Evolutionary conservation across 1,140 invertebrate genomes (phyloP).

Genomic region (Macrobrachium rosenbergii): DNA sequence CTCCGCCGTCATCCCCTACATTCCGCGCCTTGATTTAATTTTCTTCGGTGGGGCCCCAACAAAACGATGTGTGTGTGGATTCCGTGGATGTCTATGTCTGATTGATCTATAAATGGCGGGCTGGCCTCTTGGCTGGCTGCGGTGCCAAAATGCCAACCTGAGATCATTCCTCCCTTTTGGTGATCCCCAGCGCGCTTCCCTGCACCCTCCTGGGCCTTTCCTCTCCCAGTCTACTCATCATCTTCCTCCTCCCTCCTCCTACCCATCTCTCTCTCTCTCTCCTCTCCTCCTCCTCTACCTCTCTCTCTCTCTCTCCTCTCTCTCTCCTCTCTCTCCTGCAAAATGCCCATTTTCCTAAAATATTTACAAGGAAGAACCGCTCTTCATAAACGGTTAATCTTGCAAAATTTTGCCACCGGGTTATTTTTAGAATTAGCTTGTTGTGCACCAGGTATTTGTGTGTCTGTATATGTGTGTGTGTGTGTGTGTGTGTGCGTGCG

Average conservation of each 20-base stretch:
- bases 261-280: conserved; percentile 17
- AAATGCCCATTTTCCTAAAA: neutral
- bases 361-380: neutral
- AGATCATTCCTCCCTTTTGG: neutral
- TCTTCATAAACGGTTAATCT: no score
- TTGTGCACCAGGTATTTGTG: no score
- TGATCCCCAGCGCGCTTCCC: no score
- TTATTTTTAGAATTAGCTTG: no score
- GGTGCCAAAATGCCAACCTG: conserved; percentile 46
- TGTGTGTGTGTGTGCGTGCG: no score
- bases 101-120: conserved; percentile 44
- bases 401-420: no score
- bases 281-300: conserved; percentile 2
- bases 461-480: no score
- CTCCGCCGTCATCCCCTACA: neutral
- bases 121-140: neutral
- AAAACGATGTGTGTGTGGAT: conserved; percentile 17
- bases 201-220: neutral
- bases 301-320: conserved; percentile 15
- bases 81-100: conserved; percentile 34
- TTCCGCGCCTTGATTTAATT: neutral
- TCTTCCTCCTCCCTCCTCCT: neutral
- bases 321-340: conserved; percentile 20
- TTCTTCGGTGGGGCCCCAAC: neutral
- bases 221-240: neutral